These are phyloP conservation scores for Probaryconus sp. DNA, from an alignment of 1,140 invertebrate species.

Conservation along the genomic window DNA sequence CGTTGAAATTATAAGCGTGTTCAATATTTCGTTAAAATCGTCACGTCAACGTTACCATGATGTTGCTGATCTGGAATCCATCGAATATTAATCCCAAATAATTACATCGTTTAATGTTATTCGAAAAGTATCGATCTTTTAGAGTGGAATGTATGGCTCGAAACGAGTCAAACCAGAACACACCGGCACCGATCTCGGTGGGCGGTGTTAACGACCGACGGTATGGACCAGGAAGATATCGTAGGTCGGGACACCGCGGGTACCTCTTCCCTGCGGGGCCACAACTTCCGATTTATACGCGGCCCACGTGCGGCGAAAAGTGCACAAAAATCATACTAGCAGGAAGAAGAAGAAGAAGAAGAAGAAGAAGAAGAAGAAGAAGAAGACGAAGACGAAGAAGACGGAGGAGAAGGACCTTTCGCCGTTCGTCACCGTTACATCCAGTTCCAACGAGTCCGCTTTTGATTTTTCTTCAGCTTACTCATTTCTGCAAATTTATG, in stretches of 20 bases:
- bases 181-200: constrained; percentile 35
- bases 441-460: constrained; percentile 34
- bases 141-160: constrained; percentile 27
- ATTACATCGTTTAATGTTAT: no score
- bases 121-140: constrained; percentile 14
- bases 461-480: constrained; percentile 32
- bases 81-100: no score
- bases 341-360: no score
- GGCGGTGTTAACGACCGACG: constrained; percentile 61
- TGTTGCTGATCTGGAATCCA: no score
- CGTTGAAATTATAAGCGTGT: no score
- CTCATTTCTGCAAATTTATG: constrained; percentile 57
- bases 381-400: no score
- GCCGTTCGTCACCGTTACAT: constrained; percentile 45
- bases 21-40: no score
- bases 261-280: constrained; percentile 29
- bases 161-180: constrained; percentile 53
- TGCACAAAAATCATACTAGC: constrained; percentile 35
- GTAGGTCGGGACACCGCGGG: constrained; percentile 61
- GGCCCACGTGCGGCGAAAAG: constrained; percentile 49
- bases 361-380: no score
- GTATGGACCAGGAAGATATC: constrained; percentile 59
- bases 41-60: no score
- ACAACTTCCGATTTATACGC: constrained; percentile 55
- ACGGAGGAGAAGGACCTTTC: no score